These are phyloP conservation scores for Phoxinus dragarum DNA, from an alignment of 2,797 vertebrate species.

Conservation along the genomic window DNA sequence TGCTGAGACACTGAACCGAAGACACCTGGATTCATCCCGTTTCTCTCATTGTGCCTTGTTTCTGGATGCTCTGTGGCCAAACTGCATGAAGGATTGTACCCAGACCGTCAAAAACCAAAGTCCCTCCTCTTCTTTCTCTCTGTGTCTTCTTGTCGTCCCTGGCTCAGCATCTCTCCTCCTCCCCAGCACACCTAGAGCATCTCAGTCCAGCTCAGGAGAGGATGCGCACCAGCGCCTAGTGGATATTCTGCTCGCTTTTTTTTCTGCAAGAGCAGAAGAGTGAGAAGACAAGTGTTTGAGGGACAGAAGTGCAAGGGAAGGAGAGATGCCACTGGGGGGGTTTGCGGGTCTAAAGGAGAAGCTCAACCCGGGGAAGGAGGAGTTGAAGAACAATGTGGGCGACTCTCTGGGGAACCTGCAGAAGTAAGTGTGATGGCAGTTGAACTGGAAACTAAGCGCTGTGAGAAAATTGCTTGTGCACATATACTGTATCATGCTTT, in stretches of 20 bases:
- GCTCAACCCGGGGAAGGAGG: conserved; percentile 89
- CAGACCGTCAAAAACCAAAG: conserved; percentile 10
- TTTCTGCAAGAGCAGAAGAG: conserved; percentile 51
- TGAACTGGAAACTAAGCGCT: background rate
- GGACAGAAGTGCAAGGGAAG: conserved; percentile 58
- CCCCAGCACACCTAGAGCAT: conserved; percentile 58
- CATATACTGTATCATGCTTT: conserved; percentile 51
- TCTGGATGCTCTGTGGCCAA: conserved; percentile 10
- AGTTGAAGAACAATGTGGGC: conserved; percentile 87
- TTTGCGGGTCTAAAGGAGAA: conserved; percentile 87
- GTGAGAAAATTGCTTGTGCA: background rate
- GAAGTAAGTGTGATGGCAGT: conserved; percentile 82
- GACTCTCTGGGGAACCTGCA: conserved; percentile 91
- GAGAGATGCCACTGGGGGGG: conserved; percentile 88
- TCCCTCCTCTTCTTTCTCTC: conserved; percentile 49
- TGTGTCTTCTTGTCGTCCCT: conserved; percentile 11
- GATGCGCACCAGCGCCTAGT: conserved; percentile 73
- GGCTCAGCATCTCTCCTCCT: conserved; percentile 58
- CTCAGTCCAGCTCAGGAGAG: conserved; percentile 62
- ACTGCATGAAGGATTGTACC: conserved; percentile 9
- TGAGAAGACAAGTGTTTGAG: conserved; percentile 44
- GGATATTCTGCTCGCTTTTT: conserved; percentile 54
- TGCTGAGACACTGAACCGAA: conserved; percentile 11
- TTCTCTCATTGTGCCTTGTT: background rate
- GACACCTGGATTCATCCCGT: background rate